Conservation (phyloP, 2,888 invertebrate species). For the Erebia aethiops region DNA sequence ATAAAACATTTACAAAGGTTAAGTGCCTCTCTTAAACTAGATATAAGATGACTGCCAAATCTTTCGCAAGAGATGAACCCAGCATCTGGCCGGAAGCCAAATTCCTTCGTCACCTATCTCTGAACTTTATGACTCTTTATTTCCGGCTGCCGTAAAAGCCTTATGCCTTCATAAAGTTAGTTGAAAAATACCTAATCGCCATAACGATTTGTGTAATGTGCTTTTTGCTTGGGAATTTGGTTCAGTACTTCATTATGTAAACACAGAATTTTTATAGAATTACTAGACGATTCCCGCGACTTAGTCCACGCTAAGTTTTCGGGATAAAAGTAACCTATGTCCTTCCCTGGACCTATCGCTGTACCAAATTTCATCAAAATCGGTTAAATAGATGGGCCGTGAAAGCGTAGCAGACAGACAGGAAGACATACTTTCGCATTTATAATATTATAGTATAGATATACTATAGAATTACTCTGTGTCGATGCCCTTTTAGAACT, state of each 20-base stretch:
- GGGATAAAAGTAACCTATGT: too few relatives aligned
- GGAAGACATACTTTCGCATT: too few relatives aligned
- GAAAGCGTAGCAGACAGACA: too few relatives aligned
- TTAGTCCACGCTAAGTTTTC: too few relatives aligned
- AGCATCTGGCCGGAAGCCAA: conserved; percentile 41
- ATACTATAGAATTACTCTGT: too few relatives aligned
- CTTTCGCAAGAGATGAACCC: conserved; percentile 39
- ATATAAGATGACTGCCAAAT: conserved; percentile 37
- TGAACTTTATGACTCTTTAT: conserved; percentile 44
- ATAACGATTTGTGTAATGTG: background rate
- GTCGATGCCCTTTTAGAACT: background rate
- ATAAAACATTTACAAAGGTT: background rate
- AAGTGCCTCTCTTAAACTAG: conserved; percentile 35
- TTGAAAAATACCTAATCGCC: conserved; percentile 33
- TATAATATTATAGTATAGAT: too few relatives aligned
- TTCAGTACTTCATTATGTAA: too few relatives aligned
- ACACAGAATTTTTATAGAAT: too few relatives aligned
- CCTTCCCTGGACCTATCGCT: too few relatives aligned
- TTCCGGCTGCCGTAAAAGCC: conserved; percentile 37
- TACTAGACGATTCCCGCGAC: too few relatives aligned
- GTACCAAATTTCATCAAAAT: too few relatives aligned
- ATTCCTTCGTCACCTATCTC: conserved; percentile 42
- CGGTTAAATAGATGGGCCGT: too few relatives aligned
- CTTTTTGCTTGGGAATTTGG: background rate
- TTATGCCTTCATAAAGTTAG: conserved; percentile 34